Evolutionary conservation across 2,797 vertebrate genomes (phyloP), one percentile per base, ranked within the genome.

Genomic region (Atherinosoma microstoma): DNA sequence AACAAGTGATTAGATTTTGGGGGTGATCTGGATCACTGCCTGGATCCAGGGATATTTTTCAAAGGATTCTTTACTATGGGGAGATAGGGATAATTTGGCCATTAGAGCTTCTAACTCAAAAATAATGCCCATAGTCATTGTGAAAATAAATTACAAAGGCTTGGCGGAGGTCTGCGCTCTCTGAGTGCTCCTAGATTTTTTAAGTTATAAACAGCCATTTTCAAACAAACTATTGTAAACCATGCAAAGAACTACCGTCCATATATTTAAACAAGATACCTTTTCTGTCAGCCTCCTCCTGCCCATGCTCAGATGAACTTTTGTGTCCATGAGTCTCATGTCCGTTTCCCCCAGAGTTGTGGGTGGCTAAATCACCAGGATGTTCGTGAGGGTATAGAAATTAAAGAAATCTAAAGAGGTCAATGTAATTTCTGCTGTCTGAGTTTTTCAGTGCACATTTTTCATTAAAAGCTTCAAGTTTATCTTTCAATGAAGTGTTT

Each of bases 311-410:
- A 22, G 42, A 71, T 24, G 64, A 61, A 12, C 62, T 49, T 60
- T 53, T 75, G 34, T 80, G 73, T 36, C 32, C 54, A 24, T 70
- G 51, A 6, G 16, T 66, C 60, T 82, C 38, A 4, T 72, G 70
- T 22, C 36, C 36, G 11, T 38, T 10, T 38, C 11, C 12, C 36
- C 12, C 36, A 38, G 36, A 15, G 12, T 56, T 63, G 58, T 76
- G 63, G 63, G 34, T 51, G 13, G 58, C 81, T 79, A 61, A 70
- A 38, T 38, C 40, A 69, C 24, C 36, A 47, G 13, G 42, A 22
- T 69, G 49, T 18, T 61, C 12, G 54, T 57, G 15, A 32, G 40
- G 3, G 61, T 30, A 67, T 34, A 6, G 67, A 18, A 13, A 69
- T 57, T n/a, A 47, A 47, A 18, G 54, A 49, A 9, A 65, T 51